A percentile compares a stretch with the other conserved stretches of the same genome.
phyloP scores from a whole-genome alignment of 2,888 invertebrate genomes.

The Spisula solida region DNA sequence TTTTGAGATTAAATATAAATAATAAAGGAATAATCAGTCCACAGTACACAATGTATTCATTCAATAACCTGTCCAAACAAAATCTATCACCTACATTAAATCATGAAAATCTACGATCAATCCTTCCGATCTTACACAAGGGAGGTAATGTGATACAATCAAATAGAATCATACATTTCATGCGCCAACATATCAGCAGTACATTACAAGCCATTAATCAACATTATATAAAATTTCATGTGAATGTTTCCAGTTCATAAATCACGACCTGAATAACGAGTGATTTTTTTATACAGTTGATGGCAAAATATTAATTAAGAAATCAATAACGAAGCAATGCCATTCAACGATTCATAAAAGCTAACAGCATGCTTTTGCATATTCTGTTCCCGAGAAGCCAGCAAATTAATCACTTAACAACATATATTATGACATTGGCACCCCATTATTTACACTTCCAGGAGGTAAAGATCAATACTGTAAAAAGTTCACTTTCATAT shows the following conservation, averaged over 20 bases:
- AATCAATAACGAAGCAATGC: neutral
- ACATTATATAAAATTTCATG: constrained; percentile 15
- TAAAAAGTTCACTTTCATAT: neutral
- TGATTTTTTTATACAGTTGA: neutral
- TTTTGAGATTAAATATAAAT: neutral
- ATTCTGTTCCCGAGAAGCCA: neutral
- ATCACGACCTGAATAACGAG: neutral
- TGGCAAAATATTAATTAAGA: constrained; percentile 18
- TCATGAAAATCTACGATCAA: constrained; percentile 5
- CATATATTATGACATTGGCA: constrained; percentile 10
- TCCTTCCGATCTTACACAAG: neutral
- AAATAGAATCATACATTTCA: constrained; percentile 15
- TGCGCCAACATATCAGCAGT: neutral
- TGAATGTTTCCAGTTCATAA: neutral
- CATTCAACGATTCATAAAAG: neutral
- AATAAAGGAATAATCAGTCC: neutral
- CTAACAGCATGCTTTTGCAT: neutral
- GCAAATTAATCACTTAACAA: constrained; percentile 13
- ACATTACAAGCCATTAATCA: constrained; percentile 17
- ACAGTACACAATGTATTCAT: neutral
- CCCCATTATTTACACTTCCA: constrained; percentile 12
- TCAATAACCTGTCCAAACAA: neutral
- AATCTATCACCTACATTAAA: neutral
- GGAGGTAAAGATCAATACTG: neutral
- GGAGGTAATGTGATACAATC: constrained; percentile 17